A percentile compares a stretch with the other conserved stretches of the same genome.
phyloP scores from a whole-genome alignment of 2,113 vertebrate species.

The human region GRCh38 chr2:125670501-125671000 shows the following conservation, averaged over 20 bases:
- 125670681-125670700: not conserved
- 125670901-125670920: not conserved
- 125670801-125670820: not conserved
- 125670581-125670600: not conserved
- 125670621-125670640: not conserved
- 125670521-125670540: not conserved
- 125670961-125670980: not conserved
- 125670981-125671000: not conserved
- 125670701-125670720: not conserved
- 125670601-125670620: not conserved
- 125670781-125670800: not conserved
- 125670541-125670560: not conserved
- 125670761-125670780: accelerated
- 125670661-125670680: not conserved
- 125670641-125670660: not conserved
- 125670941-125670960: not conserved
- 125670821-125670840: not conserved
- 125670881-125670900: not conserved
- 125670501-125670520: accelerated
- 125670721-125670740: not conserved
- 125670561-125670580: not conserved
- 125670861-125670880: not conserved
- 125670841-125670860: not conserved
- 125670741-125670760: not conserved
- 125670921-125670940: not conserved